A percentile compares a stretch with the other conserved stretches of the same genome.
phyloP scores from a whole-genome alignment of 2,888 invertebrate species.

The Axea sp. region DNA sequence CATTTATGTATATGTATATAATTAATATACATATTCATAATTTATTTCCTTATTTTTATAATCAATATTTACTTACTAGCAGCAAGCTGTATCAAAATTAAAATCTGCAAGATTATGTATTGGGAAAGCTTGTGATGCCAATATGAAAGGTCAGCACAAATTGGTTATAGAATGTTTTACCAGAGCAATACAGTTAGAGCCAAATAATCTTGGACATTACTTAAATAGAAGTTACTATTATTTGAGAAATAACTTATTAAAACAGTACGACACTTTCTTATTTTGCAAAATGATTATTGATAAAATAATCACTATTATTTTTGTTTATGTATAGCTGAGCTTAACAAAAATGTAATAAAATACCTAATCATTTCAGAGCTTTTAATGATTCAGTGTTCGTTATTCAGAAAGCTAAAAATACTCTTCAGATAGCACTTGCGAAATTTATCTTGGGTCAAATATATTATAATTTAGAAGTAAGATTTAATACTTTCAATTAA shows the following conservation, averaged over 20 bases:
- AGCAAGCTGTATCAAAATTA: neutral
- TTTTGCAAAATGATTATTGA: neutral
- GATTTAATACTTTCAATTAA: no score
- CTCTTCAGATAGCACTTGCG: constrained; percentile 37
- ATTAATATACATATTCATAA: no score
- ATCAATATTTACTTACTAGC: no score
- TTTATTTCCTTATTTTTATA: no score
- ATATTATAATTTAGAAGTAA: constrained; percentile 34
- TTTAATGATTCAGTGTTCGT: constrained; percentile 56
- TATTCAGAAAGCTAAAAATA: constrained; percentile 21
- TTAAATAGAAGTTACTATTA: constrained; percentile 57
- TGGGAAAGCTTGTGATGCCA: constrained; percentile 31
- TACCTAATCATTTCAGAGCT: constrained; percentile 39
- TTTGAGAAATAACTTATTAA: constrained; percentile 42
- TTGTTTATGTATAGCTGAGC: neutral
- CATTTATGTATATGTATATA: no score
- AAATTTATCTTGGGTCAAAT: constrained; percentile 58
- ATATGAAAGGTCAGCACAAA: constrained; percentile 25
- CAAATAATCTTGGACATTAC: constrained; percentile 56
- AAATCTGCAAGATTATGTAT: constrained; percentile 9
- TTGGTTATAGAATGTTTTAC: constrained; percentile 27
- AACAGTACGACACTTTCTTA: constrained; percentile 21
- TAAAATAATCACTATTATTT: no score
- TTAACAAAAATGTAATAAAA: neutral
- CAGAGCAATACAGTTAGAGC: constrained; percentile 39